Conservation (phyloP, 2,113 vertebrate genomes). For the Xyrauchen texanus region DNA sequence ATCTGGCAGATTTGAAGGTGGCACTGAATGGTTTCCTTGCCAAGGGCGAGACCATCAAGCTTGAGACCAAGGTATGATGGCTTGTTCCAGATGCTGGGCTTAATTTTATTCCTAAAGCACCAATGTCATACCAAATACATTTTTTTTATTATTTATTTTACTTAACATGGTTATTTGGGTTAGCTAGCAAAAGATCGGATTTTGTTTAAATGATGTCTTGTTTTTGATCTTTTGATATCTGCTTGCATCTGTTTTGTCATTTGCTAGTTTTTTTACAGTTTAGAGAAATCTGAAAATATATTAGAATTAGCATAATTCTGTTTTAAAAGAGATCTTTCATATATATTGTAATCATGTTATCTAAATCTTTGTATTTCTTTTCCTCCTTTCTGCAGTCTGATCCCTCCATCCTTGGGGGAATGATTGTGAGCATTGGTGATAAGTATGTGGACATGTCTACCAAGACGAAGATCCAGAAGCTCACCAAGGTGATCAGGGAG, state of each 20-base stretch:
- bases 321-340: too few relatives aligned
- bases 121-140: too few relatives aligned
- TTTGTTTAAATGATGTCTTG: too few relatives aligned
- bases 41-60: slow-evolving; percentile 85
- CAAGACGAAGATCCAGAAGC: slow-evolving; percentile 91
- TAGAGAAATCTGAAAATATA: too few relatives aligned
- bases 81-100: not conserved
- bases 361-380: not conserved
- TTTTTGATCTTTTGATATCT: too few relatives aligned
- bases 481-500: slow-evolving; percentile 84
- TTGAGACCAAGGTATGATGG: slow-evolving; percentile 85
- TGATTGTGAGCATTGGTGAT: slow-evolving; percentile 96
- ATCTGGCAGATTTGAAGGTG: slow-evolving; percentile 83
- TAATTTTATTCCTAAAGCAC: not conserved
- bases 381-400: slow-evolving; percentile 75
- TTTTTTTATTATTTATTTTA: too few relatives aligned
- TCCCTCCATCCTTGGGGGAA: slow-evolving; percentile 87
- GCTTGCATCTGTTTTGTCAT: too few relatives aligned
- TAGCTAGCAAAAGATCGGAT: too few relatives aligned
- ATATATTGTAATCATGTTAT: too few relatives aligned
- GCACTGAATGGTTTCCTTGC: slow-evolving; percentile 86
- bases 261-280: too few relatives aligned
- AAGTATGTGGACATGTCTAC: slow-evolving; percentile 95
- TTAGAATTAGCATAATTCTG: too few relatives aligned
- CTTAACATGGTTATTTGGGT: too few relatives aligned